A percentile compares a stretch with the other conserved stretches of the same genome.
phyloP scores from a whole-genome alignment of 2,888 invertebrate species.

The Biston betularia region DNA sequence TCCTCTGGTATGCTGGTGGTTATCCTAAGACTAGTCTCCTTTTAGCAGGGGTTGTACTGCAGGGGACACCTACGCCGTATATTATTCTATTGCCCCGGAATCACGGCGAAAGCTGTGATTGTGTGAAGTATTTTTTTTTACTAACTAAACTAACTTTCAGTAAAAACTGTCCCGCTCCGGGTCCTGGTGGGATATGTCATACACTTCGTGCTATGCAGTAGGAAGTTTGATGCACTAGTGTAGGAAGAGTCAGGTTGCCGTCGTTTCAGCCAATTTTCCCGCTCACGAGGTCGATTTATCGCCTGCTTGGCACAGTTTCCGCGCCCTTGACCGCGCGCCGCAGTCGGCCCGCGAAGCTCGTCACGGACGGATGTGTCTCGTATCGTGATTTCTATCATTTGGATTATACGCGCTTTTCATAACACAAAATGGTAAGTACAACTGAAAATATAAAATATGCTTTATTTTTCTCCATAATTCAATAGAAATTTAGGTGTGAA shows the following conservation, averaged over 20 bases:
- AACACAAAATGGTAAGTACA: conserved; percentile 74
- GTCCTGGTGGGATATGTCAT: background rate
- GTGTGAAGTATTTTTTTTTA: too few species aligned
- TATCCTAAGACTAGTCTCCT: too few species aligned
- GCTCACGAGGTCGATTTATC: conserved; percentile 56
- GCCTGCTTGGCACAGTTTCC: conserved; percentile 78
- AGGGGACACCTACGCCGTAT: too few species aligned
- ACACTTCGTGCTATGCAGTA: background rate
- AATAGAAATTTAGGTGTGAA: background rate
- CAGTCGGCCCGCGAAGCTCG: conserved; percentile 74
- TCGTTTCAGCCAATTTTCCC: conserved; percentile 31
- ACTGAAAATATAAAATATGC: background rate
- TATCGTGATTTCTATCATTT: conserved; percentile 38
- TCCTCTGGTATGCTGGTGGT: too few species aligned
- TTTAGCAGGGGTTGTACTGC: too few species aligned
- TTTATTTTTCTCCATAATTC: background rate
- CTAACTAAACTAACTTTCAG: too few species aligned
- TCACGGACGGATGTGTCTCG: conserved; percentile 52
- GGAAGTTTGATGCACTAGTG: background rate
- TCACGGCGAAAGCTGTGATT: too few species aligned
- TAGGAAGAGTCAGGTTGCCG: conserved; percentile 47
- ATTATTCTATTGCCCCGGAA: too few species aligned
- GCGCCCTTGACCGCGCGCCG: conserved; percentile 78
- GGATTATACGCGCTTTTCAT: conserved; percentile 59
- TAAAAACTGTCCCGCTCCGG: background rate